Percentiles rank a stretch among this genome's conserved stretches.
phyloP scores from a whole-genome alignment of 2,888 invertebrate genomes.

The Drosophila birchii region DNA sequence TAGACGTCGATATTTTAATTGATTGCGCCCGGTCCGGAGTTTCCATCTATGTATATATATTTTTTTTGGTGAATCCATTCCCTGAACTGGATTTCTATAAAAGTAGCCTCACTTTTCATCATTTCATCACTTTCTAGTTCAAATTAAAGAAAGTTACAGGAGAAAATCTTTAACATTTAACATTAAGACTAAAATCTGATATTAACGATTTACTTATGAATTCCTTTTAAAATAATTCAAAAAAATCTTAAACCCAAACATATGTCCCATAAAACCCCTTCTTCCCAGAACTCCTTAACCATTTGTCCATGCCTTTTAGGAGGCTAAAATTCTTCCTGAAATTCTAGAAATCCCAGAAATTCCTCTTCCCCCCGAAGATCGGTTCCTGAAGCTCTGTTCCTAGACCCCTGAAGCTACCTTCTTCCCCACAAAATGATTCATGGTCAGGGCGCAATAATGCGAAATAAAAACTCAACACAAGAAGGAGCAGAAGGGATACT shows the following conservation, averaged over 20 bases:
- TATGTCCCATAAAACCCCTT: not conserved
- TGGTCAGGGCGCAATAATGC: constrained; percentile 57
- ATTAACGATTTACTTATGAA: not conserved
- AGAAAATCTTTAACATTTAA: not conserved
- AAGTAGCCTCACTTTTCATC: constrained; percentile 1
- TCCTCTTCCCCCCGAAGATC: not conserved
- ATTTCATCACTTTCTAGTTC: constrained; percentile 33
- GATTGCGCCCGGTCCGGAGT: constrained; percentile 52
- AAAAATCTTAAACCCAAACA: too few relatives aligned
- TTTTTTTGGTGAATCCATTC: constrained; percentile 32
- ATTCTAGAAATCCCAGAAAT: not conserved
- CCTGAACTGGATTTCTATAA: constrained; percentile 35
- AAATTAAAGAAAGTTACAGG: not conserved
- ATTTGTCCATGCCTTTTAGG: not conserved
- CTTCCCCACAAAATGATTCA: constrained; percentile 55
- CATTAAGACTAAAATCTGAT: not conserved
- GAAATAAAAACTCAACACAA: constrained; percentile 53
- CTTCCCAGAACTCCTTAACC: not conserved
- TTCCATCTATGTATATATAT: constrained; percentile 27
- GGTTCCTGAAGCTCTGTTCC: constrained; percentile 41
- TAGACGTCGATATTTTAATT: constrained; percentile 77
- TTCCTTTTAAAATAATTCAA: too few relatives aligned
- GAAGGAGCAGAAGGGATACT: not conserved
- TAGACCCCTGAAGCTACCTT: constrained; percentile 22
- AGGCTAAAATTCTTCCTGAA: not conserved